Conservation (phyloP, 1,140 invertebrate genomes). For the Oreohelix idahoensis region DNA sequence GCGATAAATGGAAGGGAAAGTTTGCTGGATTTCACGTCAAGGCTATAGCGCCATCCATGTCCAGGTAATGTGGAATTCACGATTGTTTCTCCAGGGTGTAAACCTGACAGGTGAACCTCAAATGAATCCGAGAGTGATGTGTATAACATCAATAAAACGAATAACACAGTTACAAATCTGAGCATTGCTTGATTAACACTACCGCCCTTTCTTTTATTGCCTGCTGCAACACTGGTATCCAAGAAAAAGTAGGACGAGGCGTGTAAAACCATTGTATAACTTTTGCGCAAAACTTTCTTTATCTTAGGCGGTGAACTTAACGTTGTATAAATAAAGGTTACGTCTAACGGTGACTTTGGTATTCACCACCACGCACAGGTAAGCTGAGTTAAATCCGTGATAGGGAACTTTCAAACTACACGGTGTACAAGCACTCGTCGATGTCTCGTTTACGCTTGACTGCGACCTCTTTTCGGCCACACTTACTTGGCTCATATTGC, state of each 20-base stretch:
- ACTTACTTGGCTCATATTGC: background rate
- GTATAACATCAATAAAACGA: background rate
- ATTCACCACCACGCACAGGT: no score
- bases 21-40: slow-evolving; percentile 36
- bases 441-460: background rate
- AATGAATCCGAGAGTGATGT: slow-evolving; percentile 16
- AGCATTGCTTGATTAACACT: background rate
- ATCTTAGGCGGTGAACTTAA: no score
- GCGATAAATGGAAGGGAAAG: slow-evolving; percentile 37
- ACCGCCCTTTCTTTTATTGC: background rate
- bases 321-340: no score
- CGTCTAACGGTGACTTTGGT: no score
- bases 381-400: no score
- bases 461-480: background rate
- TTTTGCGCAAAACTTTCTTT: no score
- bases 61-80: slow-evolving; percentile 59
- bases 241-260: no score
- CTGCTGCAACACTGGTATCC: background rate
- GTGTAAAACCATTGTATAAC: no score
- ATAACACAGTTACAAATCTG: background rate
- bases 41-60: slow-evolving; percentile 73
- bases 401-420: no score
- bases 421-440: background rate
- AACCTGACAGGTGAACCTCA: slow-evolving; percentile 34
- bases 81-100: slow-evolving; percentile 46